These are phyloP conservation scores for Platysteira castanea DNA, from an alignment of 2,113 vertebrate genomes.

Conservation along the genomic window DNA sequence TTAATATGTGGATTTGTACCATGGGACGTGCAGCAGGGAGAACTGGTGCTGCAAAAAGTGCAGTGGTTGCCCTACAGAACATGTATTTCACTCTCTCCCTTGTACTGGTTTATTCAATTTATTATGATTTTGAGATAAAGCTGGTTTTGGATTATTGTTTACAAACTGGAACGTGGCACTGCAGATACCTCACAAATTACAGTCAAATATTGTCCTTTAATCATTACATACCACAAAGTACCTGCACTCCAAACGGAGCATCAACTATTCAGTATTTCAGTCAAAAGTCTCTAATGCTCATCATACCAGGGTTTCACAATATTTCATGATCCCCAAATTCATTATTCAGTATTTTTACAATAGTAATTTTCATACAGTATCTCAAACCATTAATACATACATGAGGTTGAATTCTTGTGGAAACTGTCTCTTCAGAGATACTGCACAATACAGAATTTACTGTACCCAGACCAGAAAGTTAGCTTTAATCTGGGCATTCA, in stretches of 20 bases:
- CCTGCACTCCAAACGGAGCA: slow-evolving; percentile 14
- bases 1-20: neutral
- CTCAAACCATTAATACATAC: neutral
- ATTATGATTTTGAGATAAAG: slow-evolving; percentile 36
- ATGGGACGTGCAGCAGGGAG: neutral
- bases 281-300: slow-evolving; percentile 36
- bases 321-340: neutral
- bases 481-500: slow-evolving; percentile 53
- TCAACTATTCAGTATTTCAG: slow-evolving; percentile 56
- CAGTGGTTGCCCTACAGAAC: neutral
- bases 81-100: neutral
- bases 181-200: slow-evolving; percentile 73
- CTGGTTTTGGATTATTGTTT: slow-evolving; percentile 68
- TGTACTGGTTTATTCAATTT: neutral
- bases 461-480: slow-evolving; percentile 20
- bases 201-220: slow-evolving; percentile 40
- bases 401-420: neutral
- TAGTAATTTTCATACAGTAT: slow-evolving; percentile 10
- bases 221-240: neutral
- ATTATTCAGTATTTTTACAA: slow-evolving; percentile 31
- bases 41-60: slow-evolving; percentile 2
- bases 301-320: slow-evolving; percentile 20
- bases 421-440: neutral
- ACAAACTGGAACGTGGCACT: slow-evolving; percentile 62
- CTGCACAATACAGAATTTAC: neutral